A percentile compares a stretch with the other conserved stretches of the same genome.
Conservation (phyloP, 2,797 vertebrate genomes). For the Enteromius treurensis region DNA sequence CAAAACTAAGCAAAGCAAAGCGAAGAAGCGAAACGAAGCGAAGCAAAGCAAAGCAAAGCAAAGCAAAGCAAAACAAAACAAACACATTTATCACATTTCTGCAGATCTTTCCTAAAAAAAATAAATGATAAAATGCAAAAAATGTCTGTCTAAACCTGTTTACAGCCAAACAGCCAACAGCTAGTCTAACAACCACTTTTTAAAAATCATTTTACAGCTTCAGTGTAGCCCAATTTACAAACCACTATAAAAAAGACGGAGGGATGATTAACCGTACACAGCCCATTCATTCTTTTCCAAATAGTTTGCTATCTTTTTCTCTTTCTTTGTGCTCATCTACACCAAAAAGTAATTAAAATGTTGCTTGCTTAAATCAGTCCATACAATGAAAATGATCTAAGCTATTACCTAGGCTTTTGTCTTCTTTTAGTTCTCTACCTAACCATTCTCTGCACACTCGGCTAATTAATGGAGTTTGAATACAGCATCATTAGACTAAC, state of each 20-base stretch:
- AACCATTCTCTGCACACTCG: slow-evolving; percentile 18
- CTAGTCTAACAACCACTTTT: slow-evolving; percentile 4
- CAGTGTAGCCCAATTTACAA: slow-evolving; percentile 12
- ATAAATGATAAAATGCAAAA: not conserved
- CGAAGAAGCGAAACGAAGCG: not conserved
- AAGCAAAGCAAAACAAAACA: no score
- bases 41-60: not conserved
- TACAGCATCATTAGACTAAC: slow-evolving; percentile 51
- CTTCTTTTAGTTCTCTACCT: slow-evolving; percentile 31
- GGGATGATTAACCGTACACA: slow-evolving; percentile 15
- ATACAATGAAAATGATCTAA: slow-evolving; percentile 59
- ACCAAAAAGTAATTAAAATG: slow-evolving; percentile 52
- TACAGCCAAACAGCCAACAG: slow-evolving; percentile 23
- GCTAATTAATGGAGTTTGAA: slow-evolving; percentile 48
- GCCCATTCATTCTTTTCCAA: slow-evolving; percentile 21
- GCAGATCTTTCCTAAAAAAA: not conserved
- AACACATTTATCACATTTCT: not conserved
- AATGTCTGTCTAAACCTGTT: not conserved
- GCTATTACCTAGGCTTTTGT: slow-evolving; percentile 54
- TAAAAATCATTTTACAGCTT: not conserved
- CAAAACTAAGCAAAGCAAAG: not conserved
- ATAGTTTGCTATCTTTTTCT: slow-evolving; percentile 37
- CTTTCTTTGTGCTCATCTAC: slow-evolving; percentile 13
- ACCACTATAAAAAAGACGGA: slow-evolving; percentile 27
- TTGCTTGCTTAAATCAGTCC: slow-evolving; percentile 54